Conservation (phyloP, 2,888 invertebrate species). For the Trimorus sp. region DNA sequence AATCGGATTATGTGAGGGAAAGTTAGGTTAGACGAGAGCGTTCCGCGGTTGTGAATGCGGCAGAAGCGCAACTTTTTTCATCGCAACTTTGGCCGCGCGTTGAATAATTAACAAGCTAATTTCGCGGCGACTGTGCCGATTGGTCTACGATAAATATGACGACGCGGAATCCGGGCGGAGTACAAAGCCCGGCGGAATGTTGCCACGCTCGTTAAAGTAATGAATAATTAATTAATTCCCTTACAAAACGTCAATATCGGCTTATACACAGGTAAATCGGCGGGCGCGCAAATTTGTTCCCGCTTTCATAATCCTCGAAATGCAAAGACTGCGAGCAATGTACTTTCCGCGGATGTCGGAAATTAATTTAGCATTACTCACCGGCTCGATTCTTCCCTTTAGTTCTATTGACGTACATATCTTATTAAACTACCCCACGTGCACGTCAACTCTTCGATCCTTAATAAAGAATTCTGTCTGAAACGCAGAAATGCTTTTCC, state of each 20-base stretch:
- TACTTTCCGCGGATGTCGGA: conserved; percentile 37
- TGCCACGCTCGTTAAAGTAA: conserved; percentile 23
- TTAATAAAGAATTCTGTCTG: conserved; percentile 73
- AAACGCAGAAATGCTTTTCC: conserved; percentile 70
- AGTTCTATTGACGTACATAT: conserved; percentile 60
- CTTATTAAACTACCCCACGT: conserved; percentile 72
- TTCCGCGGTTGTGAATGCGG: too few species aligned
- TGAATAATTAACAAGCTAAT: conserved; percentile 1
- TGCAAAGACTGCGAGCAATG: conserved; percentile 43
- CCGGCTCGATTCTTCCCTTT: conserved; percentile 30
- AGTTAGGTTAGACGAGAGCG: too few species aligned
- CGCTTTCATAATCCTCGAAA: conserved; percentile 47
- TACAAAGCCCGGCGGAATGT: conserved; percentile 30
- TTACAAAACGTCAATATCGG: conserved; percentile 22
- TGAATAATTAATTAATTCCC: conserved; percentile 55
- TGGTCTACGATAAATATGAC: not conserved
- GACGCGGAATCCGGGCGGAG: not conserved
- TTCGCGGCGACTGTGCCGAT: not conserved
- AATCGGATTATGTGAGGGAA: too few species aligned
- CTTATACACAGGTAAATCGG: conserved; percentile 26
- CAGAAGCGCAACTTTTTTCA: too few species aligned
- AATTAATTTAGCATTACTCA: conserved; percentile 55
- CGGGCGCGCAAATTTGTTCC: conserved; percentile 33
- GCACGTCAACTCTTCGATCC: conserved; percentile 71
- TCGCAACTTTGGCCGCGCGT: too few species aligned